These are phyloP conservation scores for Dolichallabes microphthalmus DNA, from an alignment of 2,113 vertebrate species.

Conservation along the genomic window DNA sequence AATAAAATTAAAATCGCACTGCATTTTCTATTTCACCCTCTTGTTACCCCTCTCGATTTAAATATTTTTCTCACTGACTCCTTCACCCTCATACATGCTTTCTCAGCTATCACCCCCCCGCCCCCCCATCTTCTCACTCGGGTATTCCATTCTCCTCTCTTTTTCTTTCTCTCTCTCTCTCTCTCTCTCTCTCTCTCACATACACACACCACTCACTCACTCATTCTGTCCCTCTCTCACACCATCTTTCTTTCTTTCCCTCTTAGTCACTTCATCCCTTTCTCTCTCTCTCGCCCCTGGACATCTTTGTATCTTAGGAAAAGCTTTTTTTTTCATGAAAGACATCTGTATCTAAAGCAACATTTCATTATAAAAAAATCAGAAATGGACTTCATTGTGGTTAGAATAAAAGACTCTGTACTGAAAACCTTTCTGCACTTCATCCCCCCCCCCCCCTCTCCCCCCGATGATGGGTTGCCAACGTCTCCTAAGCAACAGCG, in stretches of 20 bases:
- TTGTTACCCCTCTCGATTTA: not conserved
- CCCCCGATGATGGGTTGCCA: slow-evolving; percentile 60
- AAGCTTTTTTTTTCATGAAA: not conserved
- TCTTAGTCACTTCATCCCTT: not conserved
- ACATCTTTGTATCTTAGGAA: not conserved
- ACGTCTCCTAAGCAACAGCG: slow-evolving; percentile 62
- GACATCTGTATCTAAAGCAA: not conserved
- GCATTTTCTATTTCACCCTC: not conserved
- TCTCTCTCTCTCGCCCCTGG: not conserved
- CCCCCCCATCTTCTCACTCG: too few species aligned
- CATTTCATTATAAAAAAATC: not conserved
- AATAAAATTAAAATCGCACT: too few species aligned
- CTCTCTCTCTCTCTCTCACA: not conserved
- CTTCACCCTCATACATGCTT: not conserved
- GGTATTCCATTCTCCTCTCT: not conserved
- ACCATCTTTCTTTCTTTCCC: not conserved
- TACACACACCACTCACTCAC: not conserved
- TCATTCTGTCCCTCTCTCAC: not conserved
- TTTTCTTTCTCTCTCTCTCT: not conserved
- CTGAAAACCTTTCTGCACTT: not conserved
- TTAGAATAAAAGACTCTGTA: not conserved
- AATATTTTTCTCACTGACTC: not conserved
- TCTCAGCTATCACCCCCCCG: not conserved
- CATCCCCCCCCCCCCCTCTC: not conserved
- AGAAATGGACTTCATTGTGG: not conserved